Evolutionary conservation across 2,797 vertebrate genomes (phyloP).

Genomic region (Acrocephalus scirpaceus): DNA sequence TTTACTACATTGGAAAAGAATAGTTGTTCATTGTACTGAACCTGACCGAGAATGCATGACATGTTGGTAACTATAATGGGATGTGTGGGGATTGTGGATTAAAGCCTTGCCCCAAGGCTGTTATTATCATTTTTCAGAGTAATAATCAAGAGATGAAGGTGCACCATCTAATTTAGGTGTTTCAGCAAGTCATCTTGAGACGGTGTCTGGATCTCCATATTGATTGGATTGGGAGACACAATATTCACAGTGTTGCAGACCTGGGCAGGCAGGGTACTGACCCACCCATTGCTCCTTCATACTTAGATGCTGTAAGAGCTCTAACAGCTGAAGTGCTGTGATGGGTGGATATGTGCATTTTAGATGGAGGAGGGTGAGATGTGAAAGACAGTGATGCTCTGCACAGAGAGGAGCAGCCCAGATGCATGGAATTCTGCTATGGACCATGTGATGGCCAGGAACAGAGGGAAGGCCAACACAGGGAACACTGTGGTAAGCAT

Average conservation of each 20-base stretch:
- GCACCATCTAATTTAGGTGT: constrained; percentile 23
- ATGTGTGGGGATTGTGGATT: neutral
- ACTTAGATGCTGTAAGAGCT: neutral
- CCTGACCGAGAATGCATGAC: neutral
- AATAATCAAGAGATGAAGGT: neutral
- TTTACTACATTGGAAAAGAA: neutral
- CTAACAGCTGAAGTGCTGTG: neutral
- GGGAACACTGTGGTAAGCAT: neutral
- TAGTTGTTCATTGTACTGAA: neutral
- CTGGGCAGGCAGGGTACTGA: neutral
- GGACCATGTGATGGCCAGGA: neutral
- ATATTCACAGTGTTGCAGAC: neutral
- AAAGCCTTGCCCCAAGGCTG: constrained; percentile 26
- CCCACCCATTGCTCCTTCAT: neutral
- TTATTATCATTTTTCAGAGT: constrained; percentile 6
- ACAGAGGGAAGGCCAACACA: neutral
- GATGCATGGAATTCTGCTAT: neutral
- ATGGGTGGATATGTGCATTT: neutral
- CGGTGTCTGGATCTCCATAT: neutral
- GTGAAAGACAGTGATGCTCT: neutral
- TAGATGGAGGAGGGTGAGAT: neutral
- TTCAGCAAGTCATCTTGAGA: neutral
- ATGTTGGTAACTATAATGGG: neutral
- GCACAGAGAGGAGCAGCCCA: neutral
- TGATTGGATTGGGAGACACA: neutral